Evolutionary conservation across 2,113 vertebrate species (phyloP), one percentile per base, ranked within the genome.

Genomic region (Todiramphus chloris): DNA sequence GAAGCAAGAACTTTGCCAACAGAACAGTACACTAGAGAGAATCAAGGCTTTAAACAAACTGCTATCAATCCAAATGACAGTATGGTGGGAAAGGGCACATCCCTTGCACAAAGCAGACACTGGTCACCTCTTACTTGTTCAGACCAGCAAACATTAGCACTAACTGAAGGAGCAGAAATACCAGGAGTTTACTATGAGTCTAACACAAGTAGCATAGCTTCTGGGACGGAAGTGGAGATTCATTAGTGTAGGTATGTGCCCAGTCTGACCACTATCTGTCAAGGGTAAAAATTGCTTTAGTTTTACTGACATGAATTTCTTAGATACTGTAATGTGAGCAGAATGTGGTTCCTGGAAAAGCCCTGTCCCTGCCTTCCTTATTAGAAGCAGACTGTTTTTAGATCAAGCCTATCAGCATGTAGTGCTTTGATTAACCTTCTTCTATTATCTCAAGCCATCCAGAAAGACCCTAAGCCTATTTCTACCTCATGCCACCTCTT

Each of bases 181-280:
- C 5, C 31, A 53, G 56, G 43, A 76, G 33, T 33, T 55, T 56
- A 60, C 55, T 46, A 1, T 1, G 5, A 44, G 51, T 72, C 79
- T 70, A 75, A 37, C 4, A 31, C 28, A 85, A 35, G n/a, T 37
- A 69, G 27, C 53, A 11, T 9, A 72, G 27, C n/a, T 31, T 70
- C 44, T 67, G 66, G n/a, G 31, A 75, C 21, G 23, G 44, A 78
- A 78, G 13, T n/a, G 16, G 58, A 63, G 21, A 19, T 50, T 56
- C 5, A 14, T 80, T 68, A 59, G 28, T 2, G 1, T 13, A 9
- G 6, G 2, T 59, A 6, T 43, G 15, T 1, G 0, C 19, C 30
- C 75, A 72, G 28, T 28, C 70, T 72, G 70, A 66, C 43, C 14
- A 2, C 28, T 51, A 2, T 35, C 25, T 82, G 48, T 64, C 15